A percentile compares a stretch with the other conserved stretches of the same genome.
phyloP scores from a whole-genome alignment of 2,888 invertebrate genomes.

The Pimpla rufipes region DNA sequence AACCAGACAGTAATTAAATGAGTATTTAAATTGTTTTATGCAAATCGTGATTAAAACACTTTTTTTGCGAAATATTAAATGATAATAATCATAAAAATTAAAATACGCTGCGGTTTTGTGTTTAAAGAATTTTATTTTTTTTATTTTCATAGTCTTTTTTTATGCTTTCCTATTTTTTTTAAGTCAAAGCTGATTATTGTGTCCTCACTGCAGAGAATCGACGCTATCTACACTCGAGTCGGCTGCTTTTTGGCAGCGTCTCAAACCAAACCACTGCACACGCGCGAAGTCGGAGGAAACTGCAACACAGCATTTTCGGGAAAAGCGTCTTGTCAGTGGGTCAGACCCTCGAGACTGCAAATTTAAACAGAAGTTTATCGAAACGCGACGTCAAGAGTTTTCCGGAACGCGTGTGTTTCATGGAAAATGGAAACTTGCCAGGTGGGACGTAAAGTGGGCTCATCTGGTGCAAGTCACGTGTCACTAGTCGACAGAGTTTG shows the following conservation, averaged over 20 bases:
- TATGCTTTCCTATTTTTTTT: not conserved
- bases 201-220: not conserved
- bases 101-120: not conserved
- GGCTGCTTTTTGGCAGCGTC: not conserved
- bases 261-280: not conserved
- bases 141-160: not conserved
- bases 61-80: too few relatives aligned
- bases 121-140: not conserved
- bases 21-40: not conserved
- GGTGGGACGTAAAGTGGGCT: constrained; percentile 1
- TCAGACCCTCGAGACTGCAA: not conserved
- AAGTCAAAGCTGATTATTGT: constrained; percentile 6
- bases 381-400: not conserved
- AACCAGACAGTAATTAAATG: not conserved
- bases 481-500: not conserved
- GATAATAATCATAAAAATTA: not conserved
- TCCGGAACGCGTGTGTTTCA: not conserved
- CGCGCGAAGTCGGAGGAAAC: not conserved
- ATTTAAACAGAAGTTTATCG: constrained; percentile 19
- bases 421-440: constrained; percentile 22
- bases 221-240: not conserved
- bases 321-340: constrained; percentile 20
- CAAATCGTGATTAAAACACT: not conserved
- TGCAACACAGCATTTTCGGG: constrained; percentile 1
- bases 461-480: constrained; percentile 7